Conservation (phyloP, 2,888 invertebrate genomes). For the Drosophila peninsularis region DNA sequence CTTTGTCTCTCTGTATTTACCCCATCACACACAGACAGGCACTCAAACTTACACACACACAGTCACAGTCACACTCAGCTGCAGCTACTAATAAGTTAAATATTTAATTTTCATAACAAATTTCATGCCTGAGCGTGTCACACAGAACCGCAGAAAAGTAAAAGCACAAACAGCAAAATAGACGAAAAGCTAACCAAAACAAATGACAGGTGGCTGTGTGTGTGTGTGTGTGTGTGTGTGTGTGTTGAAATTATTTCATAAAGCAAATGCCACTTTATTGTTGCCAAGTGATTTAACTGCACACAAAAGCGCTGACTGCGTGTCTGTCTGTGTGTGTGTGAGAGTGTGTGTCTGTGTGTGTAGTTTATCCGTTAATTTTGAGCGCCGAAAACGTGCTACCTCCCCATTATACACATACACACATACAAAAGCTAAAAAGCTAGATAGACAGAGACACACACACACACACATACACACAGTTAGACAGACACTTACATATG, state of each 20-base stretch:
- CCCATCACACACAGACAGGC: not conserved
- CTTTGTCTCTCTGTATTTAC: not conserved
- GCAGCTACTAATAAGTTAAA: conserved; percentile 25
- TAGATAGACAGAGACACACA: conserved; percentile 6
- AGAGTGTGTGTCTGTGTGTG: not conserved
- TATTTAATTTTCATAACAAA: conserved; percentile 70
- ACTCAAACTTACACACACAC: conserved; percentile 1
- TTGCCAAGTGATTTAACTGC: conserved; percentile 81
- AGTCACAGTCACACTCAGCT: not conserved
- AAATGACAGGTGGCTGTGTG: conserved; percentile 37
- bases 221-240: conserved; percentile 22
- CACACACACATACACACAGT: conserved; percentile 18
- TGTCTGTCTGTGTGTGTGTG: not conserved
- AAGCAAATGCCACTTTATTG: conserved; percentile 77
- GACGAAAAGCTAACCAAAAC: conserved; percentile 26
- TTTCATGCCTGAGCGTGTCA: conserved; percentile 56
- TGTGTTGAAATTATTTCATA: conserved; percentile 64
- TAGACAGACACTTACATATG: conserved; percentile 76
- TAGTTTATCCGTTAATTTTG: conserved; percentile 38
- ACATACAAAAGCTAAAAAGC: conserved; percentile 7
- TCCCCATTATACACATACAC: conserved; percentile 5
- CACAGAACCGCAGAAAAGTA: conserved; percentile 48
- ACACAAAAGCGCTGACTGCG: conserved; percentile 18
- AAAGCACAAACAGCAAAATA: conserved; percentile 5
- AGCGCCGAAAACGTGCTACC: conserved; percentile 17